Conservation (phyloP, 2,888 invertebrate species). For the Agelastica alni region DNA sequence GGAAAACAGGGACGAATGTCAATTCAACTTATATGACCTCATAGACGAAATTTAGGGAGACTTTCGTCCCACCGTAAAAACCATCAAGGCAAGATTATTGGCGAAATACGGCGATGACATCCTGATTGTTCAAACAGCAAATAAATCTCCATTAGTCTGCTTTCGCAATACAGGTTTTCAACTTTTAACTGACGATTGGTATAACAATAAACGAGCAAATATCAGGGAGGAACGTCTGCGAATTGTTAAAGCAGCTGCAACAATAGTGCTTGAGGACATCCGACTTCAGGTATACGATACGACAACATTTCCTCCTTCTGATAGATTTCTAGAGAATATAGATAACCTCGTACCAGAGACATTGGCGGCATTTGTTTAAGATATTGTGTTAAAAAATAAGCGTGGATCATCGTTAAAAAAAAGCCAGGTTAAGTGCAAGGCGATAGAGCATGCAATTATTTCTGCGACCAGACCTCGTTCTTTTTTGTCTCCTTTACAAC, state of each 20-base stretch:
- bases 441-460: slow-evolving; percentile 30
- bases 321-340: slow-evolving; percentile 14
- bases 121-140: neutral
- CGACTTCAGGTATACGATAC: slow-evolving; percentile 11
- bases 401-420: slow-evolving; percentile 5
- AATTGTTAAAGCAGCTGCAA: slow-evolving; percentile 34
- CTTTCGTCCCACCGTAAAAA: slow-evolving; percentile 18
- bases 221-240: slow-evolving; percentile 27
- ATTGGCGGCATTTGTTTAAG: slow-evolving; percentile 5
- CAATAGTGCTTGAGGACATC: slow-evolving; percentile 33
- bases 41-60: slow-evolving; percentile 27
- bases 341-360: slow-evolving; percentile 10
- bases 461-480: slow-evolving; percentile 29
- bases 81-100: slow-evolving; percentile 20
- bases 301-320: slow-evolving; percentile 22
- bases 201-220: slow-evolving; percentile 4
- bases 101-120: slow-evolving; percentile 23
- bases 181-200: slow-evolving; percentile 18
- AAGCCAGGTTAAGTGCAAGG: neutral
- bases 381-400: slow-evolving; percentile 15
- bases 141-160: slow-evolving; percentile 3
- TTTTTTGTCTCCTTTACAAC: slow-evolving; percentile 29
- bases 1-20: slow-evolving; percentile 28
- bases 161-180: slow-evolving; percentile 22
- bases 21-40: slow-evolving; percentile 33